These are phyloP conservation scores for Hoplodrina blanda DNA, from an alignment of 2,888 invertebrate species.

Conservation along the genomic window DNA sequence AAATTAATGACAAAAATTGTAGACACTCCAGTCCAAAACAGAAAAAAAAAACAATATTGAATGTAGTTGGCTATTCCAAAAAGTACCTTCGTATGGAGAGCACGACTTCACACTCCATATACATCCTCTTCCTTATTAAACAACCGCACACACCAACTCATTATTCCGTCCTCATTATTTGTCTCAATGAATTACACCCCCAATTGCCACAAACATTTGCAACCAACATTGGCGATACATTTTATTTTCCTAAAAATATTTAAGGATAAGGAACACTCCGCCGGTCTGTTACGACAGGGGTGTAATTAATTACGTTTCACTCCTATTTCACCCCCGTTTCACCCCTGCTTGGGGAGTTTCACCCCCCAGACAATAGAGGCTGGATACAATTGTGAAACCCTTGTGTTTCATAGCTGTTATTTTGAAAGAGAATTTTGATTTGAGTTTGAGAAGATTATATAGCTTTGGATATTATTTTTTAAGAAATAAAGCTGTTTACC, in stretches of 20 bases:
- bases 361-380: slow-evolving; percentile 46
- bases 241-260: slow-evolving; percentile 57
- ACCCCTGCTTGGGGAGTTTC: slow-evolving; percentile 8
- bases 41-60: too few species aligned
- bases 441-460: slow-evolving; percentile 33
- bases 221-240: slow-evolving; percentile 36
- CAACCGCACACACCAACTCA: too few species aligned
- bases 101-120: not conserved
- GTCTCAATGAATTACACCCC: slow-evolving; percentile 28
- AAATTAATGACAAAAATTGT: too few species aligned
- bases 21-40: too few species aligned
- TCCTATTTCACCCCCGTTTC: slow-evolving; percentile 22
- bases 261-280: slow-evolving; percentile 48
- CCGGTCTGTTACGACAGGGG: slow-evolving; percentile 54
- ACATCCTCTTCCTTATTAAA: too few species aligned
- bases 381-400: slow-evolving; percentile 42
- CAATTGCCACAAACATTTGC: slow-evolving; percentile 33
- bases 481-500: not conserved
- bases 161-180: slow-evolving; percentile 27
- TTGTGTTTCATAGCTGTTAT: slow-evolving; percentile 48
- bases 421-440: slow-evolving; percentile 57
- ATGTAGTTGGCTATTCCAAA: too few species aligned
- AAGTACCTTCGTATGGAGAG: not conserved
- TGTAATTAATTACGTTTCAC: slow-evolving; percentile 57
- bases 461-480: slow-evolving; percentile 22